These are phyloP conservation scores for Phaedon cochleariae DNA, from an alignment of 2,888 invertebrate species.

Conservation along the genomic window DNA sequence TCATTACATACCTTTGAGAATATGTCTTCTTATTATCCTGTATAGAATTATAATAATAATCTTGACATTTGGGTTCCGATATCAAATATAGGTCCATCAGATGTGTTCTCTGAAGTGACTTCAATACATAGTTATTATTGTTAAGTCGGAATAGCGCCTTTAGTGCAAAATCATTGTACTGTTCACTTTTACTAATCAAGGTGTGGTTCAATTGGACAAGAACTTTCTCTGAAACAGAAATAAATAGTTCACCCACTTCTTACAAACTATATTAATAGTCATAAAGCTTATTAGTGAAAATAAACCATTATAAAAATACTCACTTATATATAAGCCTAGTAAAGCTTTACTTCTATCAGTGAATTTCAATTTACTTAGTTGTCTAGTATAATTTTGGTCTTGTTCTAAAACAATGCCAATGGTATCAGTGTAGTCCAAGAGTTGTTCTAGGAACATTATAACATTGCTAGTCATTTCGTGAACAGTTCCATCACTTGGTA, in stretches of 20 bases:
- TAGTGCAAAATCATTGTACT: slow-evolving; percentile 86
- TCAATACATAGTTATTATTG: slow-evolving; percentile 94
- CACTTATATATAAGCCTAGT: slow-evolving; percentile 85
- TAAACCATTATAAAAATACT: slow-evolving; percentile 43
- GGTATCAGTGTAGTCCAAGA: slow-evolving; percentile 80
- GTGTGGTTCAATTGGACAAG: slow-evolving; percentile 90
- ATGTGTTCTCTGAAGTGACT: slow-evolving; percentile 86
- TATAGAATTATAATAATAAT: slow-evolving; percentile 87
- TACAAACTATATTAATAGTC: too few species aligned
- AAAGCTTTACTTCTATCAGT: slow-evolving; percentile 71
- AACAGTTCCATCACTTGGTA: slow-evolving; percentile 97
- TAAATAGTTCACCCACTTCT: too few species aligned
- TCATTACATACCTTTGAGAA: slow-evolving; percentile 72
- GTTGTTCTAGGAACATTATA: slow-evolving; percentile 88
- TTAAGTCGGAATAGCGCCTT: slow-evolving; percentile 92
- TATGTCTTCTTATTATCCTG: slow-evolving; percentile 83
- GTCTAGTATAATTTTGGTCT: slow-evolving; percentile 67
- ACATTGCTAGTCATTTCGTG: slow-evolving; percentile 96
- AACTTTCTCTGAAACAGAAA: slow-evolving; percentile 75
- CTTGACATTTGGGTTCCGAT: slow-evolving; percentile 86
- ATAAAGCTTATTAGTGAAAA: too few species aligned
- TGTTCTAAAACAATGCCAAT: slow-evolving; percentile 74
- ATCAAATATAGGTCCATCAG: slow-evolving; percentile 82
- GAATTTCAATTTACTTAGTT: slow-evolving; percentile 64
- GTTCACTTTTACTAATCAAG: slow-evolving; percentile 89